Conservation (phyloP, 2,797 vertebrate species). For the Poecile montanus region DNA sequence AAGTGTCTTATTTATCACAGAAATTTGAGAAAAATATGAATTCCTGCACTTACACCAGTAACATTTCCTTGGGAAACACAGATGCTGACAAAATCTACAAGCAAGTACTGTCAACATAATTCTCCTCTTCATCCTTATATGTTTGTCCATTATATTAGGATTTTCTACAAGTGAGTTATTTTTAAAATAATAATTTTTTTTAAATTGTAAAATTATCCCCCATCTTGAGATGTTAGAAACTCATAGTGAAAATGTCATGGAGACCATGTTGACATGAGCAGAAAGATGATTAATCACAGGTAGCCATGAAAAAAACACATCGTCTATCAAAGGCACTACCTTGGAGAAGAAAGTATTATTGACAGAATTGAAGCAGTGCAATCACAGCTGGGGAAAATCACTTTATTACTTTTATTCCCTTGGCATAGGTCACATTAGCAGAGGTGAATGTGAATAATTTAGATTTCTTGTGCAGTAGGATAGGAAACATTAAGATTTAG, state of each 20-base stretch:
- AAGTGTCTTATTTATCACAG: not conserved
- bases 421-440: not conserved
- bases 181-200: not conserved
- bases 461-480: not conserved
- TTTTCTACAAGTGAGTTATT: not conserved
- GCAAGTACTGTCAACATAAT: not conserved
- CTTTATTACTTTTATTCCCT: not conserved
- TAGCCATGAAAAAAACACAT: not conserved
- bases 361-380: not conserved
- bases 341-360: not conserved
- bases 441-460: not conserved
- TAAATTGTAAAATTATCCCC: not conserved
- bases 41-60: not conserved
- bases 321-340: not conserved
- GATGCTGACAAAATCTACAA: not conserved
- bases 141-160: not conserved
- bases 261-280: not conserved
- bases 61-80: not conserved
- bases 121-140: not conserved
- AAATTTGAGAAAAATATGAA: conserved; percentile 11
- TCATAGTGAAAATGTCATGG: not conserved
- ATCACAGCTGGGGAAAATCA: not conserved
- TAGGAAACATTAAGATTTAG: not conserved
- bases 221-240: not conserved
- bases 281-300: not conserved